Percentiles rank a stretch among this genome's conserved stretches.
These are phyloP conservation scores for Ptychodera flava DNA, from an alignment of 35 echinoderm and acorn worm genomes.

Conservation along the genomic window DNA sequence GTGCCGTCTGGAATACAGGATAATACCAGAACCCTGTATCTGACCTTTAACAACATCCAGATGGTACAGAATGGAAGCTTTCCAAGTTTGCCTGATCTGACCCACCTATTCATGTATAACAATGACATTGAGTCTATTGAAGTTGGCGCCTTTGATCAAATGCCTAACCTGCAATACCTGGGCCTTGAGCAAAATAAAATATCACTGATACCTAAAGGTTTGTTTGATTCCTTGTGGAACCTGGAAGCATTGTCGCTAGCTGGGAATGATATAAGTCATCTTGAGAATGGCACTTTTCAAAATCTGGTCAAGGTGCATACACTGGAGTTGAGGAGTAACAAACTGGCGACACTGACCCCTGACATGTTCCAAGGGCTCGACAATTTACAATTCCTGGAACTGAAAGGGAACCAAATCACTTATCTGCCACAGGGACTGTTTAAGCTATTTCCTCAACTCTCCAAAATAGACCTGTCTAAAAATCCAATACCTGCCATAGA, in stretches of 20 bases:
- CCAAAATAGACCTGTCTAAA: neutral
- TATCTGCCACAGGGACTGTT: neutral
- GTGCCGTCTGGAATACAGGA: neutral
- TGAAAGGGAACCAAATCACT: neutral
- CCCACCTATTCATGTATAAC: neutral
- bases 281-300: neutral
- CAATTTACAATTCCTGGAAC: neutral
- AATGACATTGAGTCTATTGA: neutral
- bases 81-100: neutral
- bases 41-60: neutral
- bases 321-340: neutral
- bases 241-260: neutral
- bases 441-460: neutral
- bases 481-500: no score
- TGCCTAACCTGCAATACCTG: neutral
- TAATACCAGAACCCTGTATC: neutral
- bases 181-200: neutral
- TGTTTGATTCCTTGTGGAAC: neutral
- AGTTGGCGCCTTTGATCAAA: neutral
- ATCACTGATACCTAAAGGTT: neutral
- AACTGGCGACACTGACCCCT: neutral
- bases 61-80: neutral
- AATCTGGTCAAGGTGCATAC: neutral
- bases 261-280: neutral
- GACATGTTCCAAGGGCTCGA: neutral